A percentile compares a stretch with the other conserved stretches of the same genome.
Evolutionary conservation across 2,113 vertebrate species (phyloP).

Genomic region (Grallaria varia): DNA sequence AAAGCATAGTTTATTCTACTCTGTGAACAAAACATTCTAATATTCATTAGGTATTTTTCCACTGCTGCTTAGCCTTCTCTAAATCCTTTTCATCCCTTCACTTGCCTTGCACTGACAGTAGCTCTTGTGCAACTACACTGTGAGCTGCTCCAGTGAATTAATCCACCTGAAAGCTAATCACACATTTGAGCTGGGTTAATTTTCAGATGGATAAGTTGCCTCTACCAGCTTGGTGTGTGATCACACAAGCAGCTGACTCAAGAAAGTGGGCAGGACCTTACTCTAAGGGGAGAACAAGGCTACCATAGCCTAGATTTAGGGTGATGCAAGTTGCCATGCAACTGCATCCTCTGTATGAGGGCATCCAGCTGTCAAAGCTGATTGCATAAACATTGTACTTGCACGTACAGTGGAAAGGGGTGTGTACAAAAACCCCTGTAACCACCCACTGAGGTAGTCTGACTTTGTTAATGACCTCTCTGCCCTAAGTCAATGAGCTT

Average conservation of each 20-base stretch:
- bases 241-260: neutral
- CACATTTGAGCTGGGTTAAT: neutral
- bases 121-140: rapidly evolving
- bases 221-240: neutral
- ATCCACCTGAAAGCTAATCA: neutral
- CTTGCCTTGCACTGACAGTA: neutral
- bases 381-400: neutral
- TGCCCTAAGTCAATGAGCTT: neutral
- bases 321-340: neutral
- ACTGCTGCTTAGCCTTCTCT: neutral
- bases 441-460: neutral
- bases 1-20: neutral
- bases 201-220: neutral
- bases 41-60: neutral
- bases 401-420: neutral
- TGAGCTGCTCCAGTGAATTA: neutral
- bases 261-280: neutral
- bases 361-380: neutral
- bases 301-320: neutral
- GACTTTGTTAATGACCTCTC: neutral
- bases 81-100: neutral
- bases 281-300: neutral
- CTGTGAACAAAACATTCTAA: neutral
- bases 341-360: neutral
- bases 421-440: neutral